Percentiles rank a stretch among this genome's conserved stretches.
phyloP scores from a whole-genome alignment of 2,113 vertebrate genomes.

The Tricholaema leucomelas region DNA sequence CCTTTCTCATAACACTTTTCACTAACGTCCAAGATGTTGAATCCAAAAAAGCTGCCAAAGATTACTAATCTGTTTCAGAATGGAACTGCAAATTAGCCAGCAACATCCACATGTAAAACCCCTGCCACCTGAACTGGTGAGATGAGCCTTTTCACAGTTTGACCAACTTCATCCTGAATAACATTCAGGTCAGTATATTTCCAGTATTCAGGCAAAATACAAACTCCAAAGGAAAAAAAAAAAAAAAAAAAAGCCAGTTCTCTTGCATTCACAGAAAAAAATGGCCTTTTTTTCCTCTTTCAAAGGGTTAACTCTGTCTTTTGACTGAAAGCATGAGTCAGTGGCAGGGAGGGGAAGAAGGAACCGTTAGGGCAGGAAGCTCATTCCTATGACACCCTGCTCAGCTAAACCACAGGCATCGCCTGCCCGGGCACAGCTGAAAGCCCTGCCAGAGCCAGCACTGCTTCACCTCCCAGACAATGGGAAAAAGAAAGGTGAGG shows the following conservation, averaged over 20 bases:
- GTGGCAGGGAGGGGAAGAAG: background rate
- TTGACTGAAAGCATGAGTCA: background rate
- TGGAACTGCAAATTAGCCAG: background rate
- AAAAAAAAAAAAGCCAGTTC: background rate
- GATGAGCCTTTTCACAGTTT: background rate
- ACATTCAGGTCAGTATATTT: background rate
- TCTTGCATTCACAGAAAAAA: background rate
- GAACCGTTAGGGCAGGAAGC: background rate
- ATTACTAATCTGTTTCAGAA: background rate
- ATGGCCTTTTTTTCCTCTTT: background rate
- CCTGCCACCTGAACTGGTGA: background rate
- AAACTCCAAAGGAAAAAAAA: background rate
- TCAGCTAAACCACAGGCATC: background rate
- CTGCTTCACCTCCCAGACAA: background rate
- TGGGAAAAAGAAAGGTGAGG: background rate
- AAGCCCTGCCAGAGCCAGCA: background rate
- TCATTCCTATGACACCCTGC: background rate
- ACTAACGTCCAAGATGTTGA: background rate
- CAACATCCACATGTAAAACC: background rate
- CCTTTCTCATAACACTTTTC: background rate
- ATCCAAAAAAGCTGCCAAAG: background rate
- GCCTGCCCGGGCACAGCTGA: rapidly evolving
- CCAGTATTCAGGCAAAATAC: background rate
- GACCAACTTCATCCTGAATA: background rate
- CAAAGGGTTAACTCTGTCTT: background rate